Evolutionary conservation across 2,113 vertebrate genomes (phyloP).

Genomic region (Forbesichthys agassizii): DNA sequence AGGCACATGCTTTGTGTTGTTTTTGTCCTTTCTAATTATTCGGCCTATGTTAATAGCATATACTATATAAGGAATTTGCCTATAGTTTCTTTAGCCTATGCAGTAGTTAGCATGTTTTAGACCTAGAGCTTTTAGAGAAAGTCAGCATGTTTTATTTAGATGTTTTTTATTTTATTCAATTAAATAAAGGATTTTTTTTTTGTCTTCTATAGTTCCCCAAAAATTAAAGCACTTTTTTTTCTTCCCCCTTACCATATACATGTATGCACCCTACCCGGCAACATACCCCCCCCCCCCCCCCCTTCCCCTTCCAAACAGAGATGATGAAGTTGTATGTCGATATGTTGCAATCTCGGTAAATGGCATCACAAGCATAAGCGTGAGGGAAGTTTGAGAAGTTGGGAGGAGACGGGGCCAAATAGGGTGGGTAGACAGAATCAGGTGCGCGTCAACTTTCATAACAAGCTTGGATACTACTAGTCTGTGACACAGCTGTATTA

Average conservation of each 20-base stretch:
- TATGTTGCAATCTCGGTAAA: background rate
- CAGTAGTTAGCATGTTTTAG: too few relatives aligned
- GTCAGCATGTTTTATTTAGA: too few relatives aligned
- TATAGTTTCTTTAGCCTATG: too few relatives aligned
- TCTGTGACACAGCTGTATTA: background rate
- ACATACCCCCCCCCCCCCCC: background rate
- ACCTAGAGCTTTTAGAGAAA: too few relatives aligned
- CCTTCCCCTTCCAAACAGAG: background rate
- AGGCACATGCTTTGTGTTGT: too few relatives aligned
- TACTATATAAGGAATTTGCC: too few relatives aligned
- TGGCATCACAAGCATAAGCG: background rate
- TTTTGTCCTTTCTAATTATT: too few relatives aligned
- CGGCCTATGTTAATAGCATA: too few relatives aligned
- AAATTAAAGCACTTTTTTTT: too few relatives aligned
- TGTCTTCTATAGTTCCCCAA: background rate
- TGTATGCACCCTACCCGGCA: background rate
- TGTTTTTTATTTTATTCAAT: too few relatives aligned
- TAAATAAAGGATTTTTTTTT: background rate
- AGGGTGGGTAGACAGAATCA: constrained; percentile 41
- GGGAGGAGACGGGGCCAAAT: constrained; percentile 28
- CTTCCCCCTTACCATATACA: too few relatives aligned
- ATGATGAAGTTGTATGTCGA: background rate
- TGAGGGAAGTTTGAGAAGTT: background rate
- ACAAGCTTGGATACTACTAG: constrained; percentile 39
- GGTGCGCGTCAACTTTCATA: constrained; percentile 67